phyloP scores from a whole-genome alignment of 2,113 vertebrate genomes.

The Tetraodon nigroviridis region DNA sequence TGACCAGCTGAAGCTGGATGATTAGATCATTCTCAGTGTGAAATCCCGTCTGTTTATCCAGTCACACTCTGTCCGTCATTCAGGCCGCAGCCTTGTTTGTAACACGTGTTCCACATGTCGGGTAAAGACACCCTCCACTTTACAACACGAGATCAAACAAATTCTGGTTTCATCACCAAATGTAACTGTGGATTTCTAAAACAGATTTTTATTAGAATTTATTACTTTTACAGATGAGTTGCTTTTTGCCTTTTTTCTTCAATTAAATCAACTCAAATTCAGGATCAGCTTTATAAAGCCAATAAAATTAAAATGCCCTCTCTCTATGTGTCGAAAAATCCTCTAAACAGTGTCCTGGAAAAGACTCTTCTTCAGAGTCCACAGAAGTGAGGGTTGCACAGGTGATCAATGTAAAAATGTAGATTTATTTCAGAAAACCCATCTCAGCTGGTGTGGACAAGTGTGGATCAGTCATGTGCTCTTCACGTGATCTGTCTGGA shows the following conservation, averaged over 20 bases:
- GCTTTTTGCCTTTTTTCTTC: too few relatives aligned
- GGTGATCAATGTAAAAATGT: not conserved
- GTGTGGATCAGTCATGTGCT: slow-evolving; percentile 27
- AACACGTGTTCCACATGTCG: not conserved
- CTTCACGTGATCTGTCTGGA: slow-evolving; percentile 35
- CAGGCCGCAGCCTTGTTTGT: not conserved
- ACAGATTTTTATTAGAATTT: too few relatives aligned
- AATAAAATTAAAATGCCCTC: too few relatives aligned
- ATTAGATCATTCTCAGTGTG: slow-evolving; percentile 11
- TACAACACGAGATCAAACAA: too few relatives aligned
- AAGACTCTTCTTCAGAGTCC: not conserved
- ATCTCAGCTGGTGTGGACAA: not conserved
- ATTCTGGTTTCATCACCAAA: too few relatives aligned
- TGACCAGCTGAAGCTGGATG: slow-evolving; percentile 11
- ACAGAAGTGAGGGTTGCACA: not conserved
- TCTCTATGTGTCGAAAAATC: too few relatives aligned
- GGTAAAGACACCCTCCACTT: not conserved
- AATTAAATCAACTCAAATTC: too few relatives aligned
- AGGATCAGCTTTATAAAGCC: too few relatives aligned
- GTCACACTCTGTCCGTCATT: slow-evolving; percentile 6
- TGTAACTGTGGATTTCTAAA: too few relatives aligned
- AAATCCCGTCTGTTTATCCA: slow-evolving; percentile 1
- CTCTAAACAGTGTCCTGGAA: too few relatives aligned
- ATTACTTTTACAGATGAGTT: too few relatives aligned
- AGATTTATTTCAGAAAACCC: too few relatives aligned